Conservation (phyloP, 2,797 vertebrate species). For the Taenioides sp. region DNA sequence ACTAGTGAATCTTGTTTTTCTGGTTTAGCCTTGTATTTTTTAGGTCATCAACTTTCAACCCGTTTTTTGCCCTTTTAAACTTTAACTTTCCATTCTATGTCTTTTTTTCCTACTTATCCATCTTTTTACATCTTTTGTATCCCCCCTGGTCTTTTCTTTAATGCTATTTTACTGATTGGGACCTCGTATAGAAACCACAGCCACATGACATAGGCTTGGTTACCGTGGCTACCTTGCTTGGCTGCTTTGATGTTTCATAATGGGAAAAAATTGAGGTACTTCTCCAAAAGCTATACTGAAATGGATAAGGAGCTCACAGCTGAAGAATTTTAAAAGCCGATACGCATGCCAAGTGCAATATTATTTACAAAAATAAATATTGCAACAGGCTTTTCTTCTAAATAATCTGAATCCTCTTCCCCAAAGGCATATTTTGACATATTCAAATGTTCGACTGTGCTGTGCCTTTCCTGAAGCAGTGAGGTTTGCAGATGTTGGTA, state of each 20-base stretch:
- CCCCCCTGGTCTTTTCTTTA: neutral
- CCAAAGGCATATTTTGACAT: constrained; percentile 4
- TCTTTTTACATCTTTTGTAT: too few relatives aligned
- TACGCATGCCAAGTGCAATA: too few relatives aligned
- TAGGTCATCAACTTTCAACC: constrained; percentile 4
- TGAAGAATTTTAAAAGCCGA: constrained; percentile 8
- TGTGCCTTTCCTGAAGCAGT: constrained; percentile 4
- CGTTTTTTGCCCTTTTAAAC: neutral
- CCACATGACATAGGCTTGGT: neutral
- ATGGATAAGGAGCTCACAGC: neutral
- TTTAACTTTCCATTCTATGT: neutral
- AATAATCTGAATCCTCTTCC: neutral
- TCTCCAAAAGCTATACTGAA: neutral
- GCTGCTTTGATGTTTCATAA: constrained; percentile 29
- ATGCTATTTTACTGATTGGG: constrained; percentile 3
- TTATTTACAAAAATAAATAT: neutral
- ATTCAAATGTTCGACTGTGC: constrained; percentile 12
- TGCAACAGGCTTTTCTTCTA: neutral
- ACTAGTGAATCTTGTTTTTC: constrained; percentile 4
- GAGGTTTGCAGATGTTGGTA: constrained; percentile 24
- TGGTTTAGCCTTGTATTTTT: neutral
- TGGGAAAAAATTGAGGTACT: neutral
- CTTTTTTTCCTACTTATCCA: too few relatives aligned
- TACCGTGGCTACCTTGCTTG: neutral
- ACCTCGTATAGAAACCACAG: neutral